A percentile compares a stretch with the other conserved stretches of the same genome.
These are phyloP conservation scores for Muscidifurax raptorellus DNA, from an alignment of 1,140 invertebrate genomes.

Conservation along the genomic window DNA sequence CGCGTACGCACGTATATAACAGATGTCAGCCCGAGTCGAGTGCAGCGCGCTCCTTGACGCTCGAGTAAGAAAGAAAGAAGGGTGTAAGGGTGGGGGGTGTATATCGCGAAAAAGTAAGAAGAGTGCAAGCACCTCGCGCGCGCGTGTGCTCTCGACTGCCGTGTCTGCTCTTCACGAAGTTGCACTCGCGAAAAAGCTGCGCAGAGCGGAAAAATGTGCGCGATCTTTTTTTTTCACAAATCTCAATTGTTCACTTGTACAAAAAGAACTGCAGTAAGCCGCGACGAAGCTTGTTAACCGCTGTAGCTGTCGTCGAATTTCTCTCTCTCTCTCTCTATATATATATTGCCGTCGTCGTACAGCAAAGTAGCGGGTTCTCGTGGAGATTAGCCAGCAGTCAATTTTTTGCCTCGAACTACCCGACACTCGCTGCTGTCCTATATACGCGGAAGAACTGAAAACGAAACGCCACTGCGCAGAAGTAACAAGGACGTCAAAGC, in stretches of 20 bases:
- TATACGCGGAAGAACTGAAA: neutral
- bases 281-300: neutral
- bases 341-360: no score
- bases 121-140: no score
- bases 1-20: neutral
- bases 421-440: neutral
- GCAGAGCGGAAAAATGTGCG: neutral
- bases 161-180: neutral
- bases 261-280: neutral
- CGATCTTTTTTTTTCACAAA: neutral
- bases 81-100: no score
- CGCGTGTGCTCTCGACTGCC: no score
- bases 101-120: neutral
- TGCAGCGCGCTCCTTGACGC: neutral
- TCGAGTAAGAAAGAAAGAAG: neutral
- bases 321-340: no score
- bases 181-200: neutral
- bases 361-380: no score
- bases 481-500: neutral
- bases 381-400: no score
- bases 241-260: no score
- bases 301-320: neutral
- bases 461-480: neutral
- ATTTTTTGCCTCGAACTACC: no score
- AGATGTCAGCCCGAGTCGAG: neutral